Base-by-base conservation (phyloP, 2,888 invertebrate genomes). In the Andrena hattorfiana region DNA sequence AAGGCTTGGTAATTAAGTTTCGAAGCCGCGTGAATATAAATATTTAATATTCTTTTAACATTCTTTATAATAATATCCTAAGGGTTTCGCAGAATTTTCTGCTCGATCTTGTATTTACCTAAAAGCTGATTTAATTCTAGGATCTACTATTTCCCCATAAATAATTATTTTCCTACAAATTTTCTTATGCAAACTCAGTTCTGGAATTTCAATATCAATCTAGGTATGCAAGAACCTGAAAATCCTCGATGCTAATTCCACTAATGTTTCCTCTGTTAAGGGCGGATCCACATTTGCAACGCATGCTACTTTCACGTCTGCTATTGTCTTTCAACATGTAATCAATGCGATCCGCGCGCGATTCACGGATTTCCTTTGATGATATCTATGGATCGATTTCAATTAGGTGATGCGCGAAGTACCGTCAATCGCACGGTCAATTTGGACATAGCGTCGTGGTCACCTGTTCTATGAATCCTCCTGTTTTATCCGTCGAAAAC, bases 401-500 rank as follows among this genome's bases (percentile, higher is more conserved):
- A 77, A 79, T 69, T 67, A 26, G 69, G 67, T 79, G 66, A 76
- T 72, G 78, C 72, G 35, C 54, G 71, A 79, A 81, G 84, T 88
- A 70, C 62, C 76, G 76, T 86, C 66, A 83, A 75, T 85, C 59
- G 70, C 66, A n/a, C 75, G 35, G 68, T 28, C 71, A 69, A 76
- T 85, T 85, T 74, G 66, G 70, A 83, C 54, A 79, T 73, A 26
- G 48, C 64, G 60, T 68, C 72, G 75, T 13, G 76, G 82, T 77
- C 85, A 66, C 51, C 70, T 75, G 85, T 75, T 83, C 83, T 66
- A 66, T 68, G 77, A 83, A 83, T 69, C 77, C 73, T 70, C 73
- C 48, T 28, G 59, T 86, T 87, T 85, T 83, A 85, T 77, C 77
- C 48, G n/a, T 49, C 71, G 74, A 68, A 78, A 87, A 77, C 62